phyloP scores from a whole-genome alignment of 1,140 invertebrate species.

The Sitodiplosis mosellana region DNA sequence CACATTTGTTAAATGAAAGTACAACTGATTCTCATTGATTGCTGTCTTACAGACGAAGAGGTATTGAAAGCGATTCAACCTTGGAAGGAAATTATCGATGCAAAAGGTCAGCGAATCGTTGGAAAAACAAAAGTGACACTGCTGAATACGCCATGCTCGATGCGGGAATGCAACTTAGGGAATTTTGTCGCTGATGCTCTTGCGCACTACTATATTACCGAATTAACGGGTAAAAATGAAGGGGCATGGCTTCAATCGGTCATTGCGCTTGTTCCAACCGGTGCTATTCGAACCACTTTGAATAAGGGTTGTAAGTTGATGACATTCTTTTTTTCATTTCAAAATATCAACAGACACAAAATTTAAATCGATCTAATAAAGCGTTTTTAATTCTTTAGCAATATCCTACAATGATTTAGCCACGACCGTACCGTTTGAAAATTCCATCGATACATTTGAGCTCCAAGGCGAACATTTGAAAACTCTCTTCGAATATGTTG shows the following conservation, averaged over 20 bases:
- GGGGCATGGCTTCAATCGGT: slow-evolving; percentile 44
- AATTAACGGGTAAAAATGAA: slow-evolving; percentile 13
- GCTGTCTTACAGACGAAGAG: slow-evolving; percentile 22
- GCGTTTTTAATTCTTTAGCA: slow-evolving; percentile 18
- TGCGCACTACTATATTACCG: slow-evolving; percentile 27
- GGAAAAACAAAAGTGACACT: slow-evolving; percentile 36
- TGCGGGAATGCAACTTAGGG: slow-evolving; percentile 53
- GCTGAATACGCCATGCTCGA: slow-evolving; percentile 32
- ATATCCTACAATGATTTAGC: slow-evolving; percentile 47
- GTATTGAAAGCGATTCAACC: slow-evolving; percentile 29
- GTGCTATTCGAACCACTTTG: slow-evolving; percentile 44
- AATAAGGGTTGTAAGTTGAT: slow-evolving; percentile 28
- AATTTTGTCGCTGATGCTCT: slow-evolving; percentile 56
- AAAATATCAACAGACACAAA: background rate
- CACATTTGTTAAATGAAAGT: background rate
- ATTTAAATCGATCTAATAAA: background rate
- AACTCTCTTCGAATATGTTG: slow-evolving; percentile 39
- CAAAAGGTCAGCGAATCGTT: slow-evolving; percentile 31
- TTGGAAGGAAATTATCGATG: slow-evolving; percentile 39
- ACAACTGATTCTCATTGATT: background rate
- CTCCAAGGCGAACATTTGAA: slow-evolving; percentile 38
- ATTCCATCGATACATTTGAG: slow-evolving; percentile 43
- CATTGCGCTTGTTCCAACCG: slow-evolving; percentile 47
- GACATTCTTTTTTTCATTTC: slow-evolving; percentile 3
- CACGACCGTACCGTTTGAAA: slow-evolving; percentile 48